Evolutionary conservation across 2,888 invertebrate genomes (phyloP).

Genomic region (Agrochola lota): DNA sequence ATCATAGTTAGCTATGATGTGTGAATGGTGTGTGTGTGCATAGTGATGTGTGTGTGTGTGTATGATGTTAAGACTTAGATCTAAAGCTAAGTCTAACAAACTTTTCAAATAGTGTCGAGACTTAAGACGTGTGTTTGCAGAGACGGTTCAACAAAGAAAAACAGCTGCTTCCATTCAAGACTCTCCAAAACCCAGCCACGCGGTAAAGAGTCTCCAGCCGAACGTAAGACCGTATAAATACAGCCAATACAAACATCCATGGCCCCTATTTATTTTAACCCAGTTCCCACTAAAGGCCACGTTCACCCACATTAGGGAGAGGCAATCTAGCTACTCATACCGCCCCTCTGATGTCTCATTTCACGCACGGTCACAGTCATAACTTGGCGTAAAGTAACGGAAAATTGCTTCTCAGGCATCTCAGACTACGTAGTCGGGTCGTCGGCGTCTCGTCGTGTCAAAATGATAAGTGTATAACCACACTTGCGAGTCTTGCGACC

Average conservation of each 20-base stretch:
- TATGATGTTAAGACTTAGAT: no score
- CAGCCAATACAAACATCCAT: constrained; percentile 14
- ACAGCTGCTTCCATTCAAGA: constrained; percentile 16
- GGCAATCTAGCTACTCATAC: constrained; percentile 62
- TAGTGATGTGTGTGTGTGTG: no score
- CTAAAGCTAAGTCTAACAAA: neutral
- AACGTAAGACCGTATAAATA: constrained; percentile 15
- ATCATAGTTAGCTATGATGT: no score
- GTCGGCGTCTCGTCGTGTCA: constrained; percentile 42
- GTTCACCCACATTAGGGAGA: constrained; percentile 53
- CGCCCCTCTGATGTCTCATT: constrained; percentile 67
- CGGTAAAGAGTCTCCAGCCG: neutral
- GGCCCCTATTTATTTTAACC: constrained; percentile 46
- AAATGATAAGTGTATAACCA: constrained; percentile 47
- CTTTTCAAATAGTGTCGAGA: neutral
- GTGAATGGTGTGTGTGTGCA: no score
- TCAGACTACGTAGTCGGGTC: constrained; percentile 55
- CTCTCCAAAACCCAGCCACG: constrained; percentile 3
- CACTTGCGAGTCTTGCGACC: constrained; percentile 35
- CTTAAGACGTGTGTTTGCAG: neutral
- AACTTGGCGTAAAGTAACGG: constrained; percentile 71
- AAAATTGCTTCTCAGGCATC: constrained; percentile 68
- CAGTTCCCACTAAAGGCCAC: constrained; percentile 45
- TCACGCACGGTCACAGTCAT: constrained; percentile 68
- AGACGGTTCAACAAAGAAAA: constrained; percentile 29